Evolutionary conservation across 2,888 invertebrate genomes (phyloP), one percentile per base, ranked within the genome.

Genomic region (Spisula subtruncata): DNA sequence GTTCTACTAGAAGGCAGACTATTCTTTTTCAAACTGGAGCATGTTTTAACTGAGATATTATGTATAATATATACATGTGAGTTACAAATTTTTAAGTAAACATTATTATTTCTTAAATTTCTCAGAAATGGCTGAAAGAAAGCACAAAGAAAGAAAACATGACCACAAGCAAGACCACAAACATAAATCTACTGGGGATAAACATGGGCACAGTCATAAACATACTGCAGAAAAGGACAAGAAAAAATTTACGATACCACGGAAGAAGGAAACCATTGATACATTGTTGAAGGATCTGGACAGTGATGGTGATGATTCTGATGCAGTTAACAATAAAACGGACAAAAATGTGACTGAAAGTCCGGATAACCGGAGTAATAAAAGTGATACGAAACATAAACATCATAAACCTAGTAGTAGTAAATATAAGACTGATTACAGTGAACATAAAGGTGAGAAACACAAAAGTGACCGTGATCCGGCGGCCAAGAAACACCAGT

Each of bases 171-270:
- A 83, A 86, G 80, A 83, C 84, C 83, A 71, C 25, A 41, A 41
- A 8, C 41, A 41, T 41, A 41, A 41, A 41, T 5, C 41, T 41
- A 41, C 41, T 5, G 41, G 41, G 4, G 56, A n/a, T 56, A 92
- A 71, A 86, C 89, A 83, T 88, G 79, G 79, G 86, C 82, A 32
- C 18, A 32, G 25, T 35, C 75, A 75, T 48, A 88, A 84, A 83
- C 82, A 84, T 29, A 46, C 46, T 14, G 48, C 12, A 51, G 92
- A 92, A 66, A 91, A 92, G 87, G 90, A 93, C 48, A 93, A 89
- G 41, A 93, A 93, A 83, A 88, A 87, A 20, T 93, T 94, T 85
- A 86, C 84, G 51, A 94, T 94, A 66, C 94, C 94, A 14, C 93
- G 92, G 81, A 94, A 91, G 83, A 94, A 91, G 54, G 83, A 54